A percentile compares a stretch with the other conserved stretches of the same genome.
phyloP scores from a whole-genome alignment of 2,797 vertebrate genomes.

The Micrastur ruficollis region DNA sequence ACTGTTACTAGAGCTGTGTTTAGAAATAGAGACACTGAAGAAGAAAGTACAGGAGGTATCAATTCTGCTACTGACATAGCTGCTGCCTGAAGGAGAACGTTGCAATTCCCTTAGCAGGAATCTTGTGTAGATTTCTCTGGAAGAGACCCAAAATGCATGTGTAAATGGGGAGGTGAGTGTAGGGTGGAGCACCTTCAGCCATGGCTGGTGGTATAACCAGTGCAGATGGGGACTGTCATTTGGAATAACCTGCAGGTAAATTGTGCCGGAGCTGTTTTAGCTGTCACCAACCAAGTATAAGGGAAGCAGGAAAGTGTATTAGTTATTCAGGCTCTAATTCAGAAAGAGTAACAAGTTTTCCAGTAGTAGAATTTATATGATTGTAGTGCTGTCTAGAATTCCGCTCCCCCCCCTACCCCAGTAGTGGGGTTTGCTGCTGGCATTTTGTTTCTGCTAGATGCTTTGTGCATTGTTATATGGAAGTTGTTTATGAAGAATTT shows the following conservation, averaged over 20 bases:
- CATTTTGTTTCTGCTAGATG: not conserved
- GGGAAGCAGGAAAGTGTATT: not conserved
- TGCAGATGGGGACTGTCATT: not conserved
- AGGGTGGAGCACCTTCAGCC: not conserved
- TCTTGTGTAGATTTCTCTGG: not conserved
- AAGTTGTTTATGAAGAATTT: not conserved
- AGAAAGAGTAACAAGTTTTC: not conserved
- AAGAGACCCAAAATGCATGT: not conserved
- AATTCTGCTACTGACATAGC: not conserved
- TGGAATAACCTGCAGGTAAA: not conserved
- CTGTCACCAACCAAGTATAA: not conserved
- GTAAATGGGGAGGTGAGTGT: not conserved
- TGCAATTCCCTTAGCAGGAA: not conserved
- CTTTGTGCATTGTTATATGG: not conserved
- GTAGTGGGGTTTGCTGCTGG: not conserved
- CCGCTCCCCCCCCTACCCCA: no score
- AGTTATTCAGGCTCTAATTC: not conserved
- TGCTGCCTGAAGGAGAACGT: not conserved
- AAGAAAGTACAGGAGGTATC: not conserved
- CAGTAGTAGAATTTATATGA: not conserved
- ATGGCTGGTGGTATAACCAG: not conserved
- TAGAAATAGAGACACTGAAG: not conserved
- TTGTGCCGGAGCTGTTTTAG: not conserved
- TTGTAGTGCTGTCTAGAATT: not conserved
- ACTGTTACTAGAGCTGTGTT: not conserved